phyloP scores from a whole-genome alignment of 2,888 invertebrate genomes.

The Scaptomyza parva region DNA sequence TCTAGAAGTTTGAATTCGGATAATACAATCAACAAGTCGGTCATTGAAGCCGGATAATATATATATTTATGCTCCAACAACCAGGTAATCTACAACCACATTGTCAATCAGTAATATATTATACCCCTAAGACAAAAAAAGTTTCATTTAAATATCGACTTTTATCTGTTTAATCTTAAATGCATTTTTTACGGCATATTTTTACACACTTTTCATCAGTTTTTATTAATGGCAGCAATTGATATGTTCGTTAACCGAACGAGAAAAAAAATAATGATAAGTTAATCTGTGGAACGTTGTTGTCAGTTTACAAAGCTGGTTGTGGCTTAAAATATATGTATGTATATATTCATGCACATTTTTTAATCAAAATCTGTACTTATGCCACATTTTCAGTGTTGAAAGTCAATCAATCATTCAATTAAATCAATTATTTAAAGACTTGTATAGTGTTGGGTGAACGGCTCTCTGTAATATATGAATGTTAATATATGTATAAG shows the following conservation, averaged over 20 bases:
- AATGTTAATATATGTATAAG: background rate
- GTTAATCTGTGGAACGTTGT: conserved; percentile 23
- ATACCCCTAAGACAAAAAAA: too few species aligned
- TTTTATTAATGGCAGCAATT: conserved; percentile 1
- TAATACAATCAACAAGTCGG: too few species aligned
- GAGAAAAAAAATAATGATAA: background rate
- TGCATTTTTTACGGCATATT: background rate
- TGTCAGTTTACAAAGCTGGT: conserved; percentile 6
- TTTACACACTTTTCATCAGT: background rate
- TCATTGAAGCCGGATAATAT: too few species aligned
- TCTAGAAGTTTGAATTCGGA: too few species aligned
- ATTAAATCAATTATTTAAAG: conserved; percentile 1
- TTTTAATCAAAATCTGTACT: conserved; percentile 3
- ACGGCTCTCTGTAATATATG: background rate
- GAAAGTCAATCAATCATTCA: conserved; percentile 1
- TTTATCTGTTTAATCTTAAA: too few species aligned
- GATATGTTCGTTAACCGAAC: conserved; percentile 3
- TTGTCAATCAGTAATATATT: too few species aligned
- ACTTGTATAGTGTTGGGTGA: background rate
- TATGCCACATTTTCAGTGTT: background rate
- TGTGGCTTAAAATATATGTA: background rate
- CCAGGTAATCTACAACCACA: too few species aligned
- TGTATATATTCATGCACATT: background rate
- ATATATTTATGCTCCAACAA: too few species aligned
- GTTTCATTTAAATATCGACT: too few species aligned